Conservation (phyloP, 2,113 vertebrate species). For the Gavialis gangeticus region DNA sequence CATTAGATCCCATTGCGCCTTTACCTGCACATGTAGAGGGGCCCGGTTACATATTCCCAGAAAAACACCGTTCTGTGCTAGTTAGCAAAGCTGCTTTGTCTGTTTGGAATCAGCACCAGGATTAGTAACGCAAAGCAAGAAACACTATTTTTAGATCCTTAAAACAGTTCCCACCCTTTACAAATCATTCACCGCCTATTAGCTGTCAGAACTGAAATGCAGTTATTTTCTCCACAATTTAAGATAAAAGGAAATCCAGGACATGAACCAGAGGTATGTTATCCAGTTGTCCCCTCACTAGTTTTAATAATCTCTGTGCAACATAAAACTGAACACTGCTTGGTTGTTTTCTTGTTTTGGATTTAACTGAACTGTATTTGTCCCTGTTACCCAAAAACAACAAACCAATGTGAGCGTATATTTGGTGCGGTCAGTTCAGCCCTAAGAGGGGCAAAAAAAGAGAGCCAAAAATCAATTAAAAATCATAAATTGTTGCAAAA, state of each 20-base stretch:
- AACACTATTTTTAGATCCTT: constrained; percentile 7
- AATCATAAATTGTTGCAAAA: neutral
- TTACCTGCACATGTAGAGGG: no score
- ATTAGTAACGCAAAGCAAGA: constrained; percentile 36
- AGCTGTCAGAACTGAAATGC: neutral
- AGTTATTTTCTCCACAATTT: neutral
- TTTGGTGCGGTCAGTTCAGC: neutral
- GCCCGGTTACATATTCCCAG: neutral
- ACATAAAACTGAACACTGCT: constrained; percentile 7
- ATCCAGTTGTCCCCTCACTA: rapidly evolving
- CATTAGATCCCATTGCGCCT: no score
- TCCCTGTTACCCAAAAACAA: neutral
- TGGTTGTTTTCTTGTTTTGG: neutral
- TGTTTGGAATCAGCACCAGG: neutral
- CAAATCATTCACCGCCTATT: constrained; percentile 27
- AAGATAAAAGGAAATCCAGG: constrained; percentile 29
- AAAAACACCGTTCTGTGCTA: neutral
- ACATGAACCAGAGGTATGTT: neutral
- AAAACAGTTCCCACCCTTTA: constrained; percentile 33
- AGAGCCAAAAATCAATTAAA: neutral
- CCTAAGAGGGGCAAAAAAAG: neutral
- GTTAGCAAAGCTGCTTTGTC: neutral
- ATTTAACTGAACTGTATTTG: constrained; percentile 7
- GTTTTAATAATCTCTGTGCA: neutral
- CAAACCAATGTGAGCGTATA: no score